Conservation (phyloP, 30 jellyfish, hydroid and myxozoan genomes). For the Hydractinia echinata region DNA sequence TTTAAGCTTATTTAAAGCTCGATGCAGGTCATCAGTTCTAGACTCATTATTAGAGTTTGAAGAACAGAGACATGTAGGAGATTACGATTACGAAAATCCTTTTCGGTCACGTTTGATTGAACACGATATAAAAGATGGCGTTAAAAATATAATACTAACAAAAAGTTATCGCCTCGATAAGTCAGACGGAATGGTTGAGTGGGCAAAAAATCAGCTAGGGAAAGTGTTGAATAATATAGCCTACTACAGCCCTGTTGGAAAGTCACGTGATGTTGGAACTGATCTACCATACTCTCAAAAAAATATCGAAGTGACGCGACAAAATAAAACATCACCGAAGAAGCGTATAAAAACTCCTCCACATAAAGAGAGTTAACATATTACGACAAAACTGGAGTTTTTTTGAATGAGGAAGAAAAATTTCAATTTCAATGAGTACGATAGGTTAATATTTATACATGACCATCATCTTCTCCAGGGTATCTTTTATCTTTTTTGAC, state of each 20-base stretch:
- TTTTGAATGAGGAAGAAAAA: no score
- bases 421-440: no score
- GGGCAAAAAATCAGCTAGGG: constrained; percentile 41
- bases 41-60: constrained; percentile 61
- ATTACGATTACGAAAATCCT: constrained; percentile 57
- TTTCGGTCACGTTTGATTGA: constrained; percentile 51
- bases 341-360: no score
- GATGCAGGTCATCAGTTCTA: constrained; percentile 67
- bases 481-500: no score
- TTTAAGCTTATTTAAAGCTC: constrained; percentile 44
- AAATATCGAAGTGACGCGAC: no score
- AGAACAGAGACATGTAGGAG: constrained; percentile 41
- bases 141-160: constrained; percentile 16
- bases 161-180: background rate
- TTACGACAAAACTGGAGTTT: no score
- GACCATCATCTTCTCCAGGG: no score
- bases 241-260: background rate
- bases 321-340: no score
- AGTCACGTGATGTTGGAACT: background rate
- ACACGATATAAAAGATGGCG: constrained; percentile 7
- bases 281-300: no score
- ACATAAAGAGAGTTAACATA: no score
- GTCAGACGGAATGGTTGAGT: constrained; percentile 8
- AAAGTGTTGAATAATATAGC: constrained; percentile 26
- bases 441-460: no score